phyloP scores from a whole-genome alignment of 2,888 invertebrate genomes.

The Zelleria hepariella region DNA sequence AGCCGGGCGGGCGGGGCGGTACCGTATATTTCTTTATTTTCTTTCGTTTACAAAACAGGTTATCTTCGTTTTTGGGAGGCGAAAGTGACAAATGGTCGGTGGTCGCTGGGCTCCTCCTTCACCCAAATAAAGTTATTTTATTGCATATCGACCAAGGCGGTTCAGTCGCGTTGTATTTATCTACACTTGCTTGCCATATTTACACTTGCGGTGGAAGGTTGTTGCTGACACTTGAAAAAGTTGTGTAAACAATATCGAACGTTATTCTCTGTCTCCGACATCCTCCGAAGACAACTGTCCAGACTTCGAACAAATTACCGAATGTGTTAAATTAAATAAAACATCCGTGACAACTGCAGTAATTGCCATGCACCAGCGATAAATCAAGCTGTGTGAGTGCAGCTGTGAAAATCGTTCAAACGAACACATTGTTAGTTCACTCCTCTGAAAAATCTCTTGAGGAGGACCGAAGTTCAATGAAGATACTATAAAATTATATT shows the following conservation, averaged over 20 bases:
- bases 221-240: neutral
- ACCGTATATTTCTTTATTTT: slow-evolving; percentile 7
- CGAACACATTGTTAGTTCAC: neutral
- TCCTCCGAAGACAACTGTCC: neutral
- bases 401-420: slow-evolving; percentile 60
- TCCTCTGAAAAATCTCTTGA: neutral
- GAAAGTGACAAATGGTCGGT: slow-evolving; percentile 21
- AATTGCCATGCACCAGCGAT: slow-evolving; percentile 33
- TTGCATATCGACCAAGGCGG: slow-evolving; percentile 1
- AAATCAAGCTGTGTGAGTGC: slow-evolving; percentile 33
- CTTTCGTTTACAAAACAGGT: slow-evolving; percentile 9
- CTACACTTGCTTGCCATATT: no score
- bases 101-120: slow-evolving; percentile 12
- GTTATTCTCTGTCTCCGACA: neutral
- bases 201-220: neutral
- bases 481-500: neutral
- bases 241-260: neutral
- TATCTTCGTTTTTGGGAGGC: slow-evolving; percentile 9
- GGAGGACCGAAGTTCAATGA: neutral
- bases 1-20: neutral
- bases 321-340: neutral
- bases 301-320: neutral
- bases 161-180: neutral
- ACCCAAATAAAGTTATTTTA: slow-evolving; percentile 1
- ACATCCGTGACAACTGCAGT: neutral